These are phyloP conservation scores for Drosophila nigrodunni DNA, from an alignment of 1,140 invertebrate genomes.

Conservation along the genomic window DNA sequence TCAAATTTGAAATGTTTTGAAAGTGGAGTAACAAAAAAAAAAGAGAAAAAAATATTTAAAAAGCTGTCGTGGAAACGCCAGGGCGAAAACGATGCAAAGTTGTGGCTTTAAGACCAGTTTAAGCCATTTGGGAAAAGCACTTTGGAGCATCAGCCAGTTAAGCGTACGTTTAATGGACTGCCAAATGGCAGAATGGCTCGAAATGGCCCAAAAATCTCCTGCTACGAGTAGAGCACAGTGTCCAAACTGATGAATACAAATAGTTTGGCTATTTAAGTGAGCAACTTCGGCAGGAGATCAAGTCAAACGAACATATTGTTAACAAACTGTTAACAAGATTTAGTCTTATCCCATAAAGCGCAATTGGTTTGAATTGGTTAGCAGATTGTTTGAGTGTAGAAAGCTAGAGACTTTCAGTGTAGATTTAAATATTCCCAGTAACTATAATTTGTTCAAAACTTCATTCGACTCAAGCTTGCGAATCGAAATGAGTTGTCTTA, in stretches of 20 bases:
- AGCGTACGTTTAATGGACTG: constrained; percentile 46
- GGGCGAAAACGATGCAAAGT: constrained; percentile 26
- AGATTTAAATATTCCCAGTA: too few relatives aligned
- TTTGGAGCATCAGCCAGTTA: constrained; percentile 29
- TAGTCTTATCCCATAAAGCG: not conserved
- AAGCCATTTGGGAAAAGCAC: constrained; percentile 32
- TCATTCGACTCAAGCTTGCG: too few relatives aligned
- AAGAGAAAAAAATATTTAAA: constrained; percentile 5
- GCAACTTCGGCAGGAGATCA: not conserved
- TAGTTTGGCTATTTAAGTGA: constrained; percentile 10
- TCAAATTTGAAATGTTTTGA: constrained; percentile 46
- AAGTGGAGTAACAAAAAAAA: constrained; percentile 10
- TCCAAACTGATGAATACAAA: constrained; percentile 29
- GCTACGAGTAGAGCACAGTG: not conserved
- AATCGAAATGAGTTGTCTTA: too few relatives aligned
- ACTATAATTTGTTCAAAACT: too few relatives aligned
- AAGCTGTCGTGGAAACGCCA: constrained; percentile 10
- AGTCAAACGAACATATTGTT: constrained; percentile 7
- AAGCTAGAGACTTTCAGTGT: too few relatives aligned
- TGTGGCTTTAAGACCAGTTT: constrained; percentile 40
- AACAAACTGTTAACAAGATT: constrained; percentile 3
- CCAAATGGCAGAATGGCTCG: constrained; percentile 31
- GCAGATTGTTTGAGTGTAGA: too few relatives aligned
- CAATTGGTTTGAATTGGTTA: not conserved
- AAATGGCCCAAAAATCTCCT: constrained; percentile 27